These are phyloP conservation scores for Podarcis muralis DNA, from an alignment of 2,113 vertebrate species.

Conservation along the genomic window DNA sequence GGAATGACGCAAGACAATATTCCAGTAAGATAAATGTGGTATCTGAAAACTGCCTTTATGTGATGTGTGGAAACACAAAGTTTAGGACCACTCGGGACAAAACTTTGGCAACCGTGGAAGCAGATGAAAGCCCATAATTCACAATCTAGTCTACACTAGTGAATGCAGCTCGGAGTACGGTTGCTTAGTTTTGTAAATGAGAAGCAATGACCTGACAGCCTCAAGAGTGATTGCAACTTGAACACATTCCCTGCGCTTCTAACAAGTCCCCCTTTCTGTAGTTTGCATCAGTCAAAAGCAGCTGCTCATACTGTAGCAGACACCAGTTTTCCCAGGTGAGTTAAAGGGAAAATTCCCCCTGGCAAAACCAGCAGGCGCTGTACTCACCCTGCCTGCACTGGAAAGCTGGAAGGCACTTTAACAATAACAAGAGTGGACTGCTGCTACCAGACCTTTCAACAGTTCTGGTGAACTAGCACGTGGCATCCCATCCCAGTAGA, in stretches of 20 bases:
- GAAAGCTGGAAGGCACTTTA: conserved; percentile 33
- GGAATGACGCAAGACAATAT: neutral
- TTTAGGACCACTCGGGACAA: neutral
- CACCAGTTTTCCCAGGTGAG: conserved; percentile 30
- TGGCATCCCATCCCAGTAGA: conserved; percentile 40
- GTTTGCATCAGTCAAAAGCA: neutral
- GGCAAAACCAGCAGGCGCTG: conserved; percentile 35
- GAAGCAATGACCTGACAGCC: neutral
- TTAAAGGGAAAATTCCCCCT: neutral
- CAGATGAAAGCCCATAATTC: neutral
- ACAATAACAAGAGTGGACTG: conserved; percentile 30
- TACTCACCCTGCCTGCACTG: neutral
- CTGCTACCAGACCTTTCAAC: conserved; percentile 48
- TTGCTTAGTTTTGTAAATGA: neutral
- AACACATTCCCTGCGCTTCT: neutral
- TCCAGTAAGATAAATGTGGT: neutral
- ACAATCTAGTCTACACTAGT: neutral
- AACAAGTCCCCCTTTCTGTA: neutral
- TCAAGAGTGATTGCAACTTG: accelerated
- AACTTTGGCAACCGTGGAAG: neutral
- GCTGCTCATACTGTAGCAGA: neutral
- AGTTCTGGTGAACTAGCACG: conserved; percentile 38
- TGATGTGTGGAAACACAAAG: neutral
- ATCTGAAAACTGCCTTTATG: neutral
- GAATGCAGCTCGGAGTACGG: neutral